Base-by-base conservation (phyloP, 2,113 vertebrate species). In the Engraulis encrasicolus region DNA sequence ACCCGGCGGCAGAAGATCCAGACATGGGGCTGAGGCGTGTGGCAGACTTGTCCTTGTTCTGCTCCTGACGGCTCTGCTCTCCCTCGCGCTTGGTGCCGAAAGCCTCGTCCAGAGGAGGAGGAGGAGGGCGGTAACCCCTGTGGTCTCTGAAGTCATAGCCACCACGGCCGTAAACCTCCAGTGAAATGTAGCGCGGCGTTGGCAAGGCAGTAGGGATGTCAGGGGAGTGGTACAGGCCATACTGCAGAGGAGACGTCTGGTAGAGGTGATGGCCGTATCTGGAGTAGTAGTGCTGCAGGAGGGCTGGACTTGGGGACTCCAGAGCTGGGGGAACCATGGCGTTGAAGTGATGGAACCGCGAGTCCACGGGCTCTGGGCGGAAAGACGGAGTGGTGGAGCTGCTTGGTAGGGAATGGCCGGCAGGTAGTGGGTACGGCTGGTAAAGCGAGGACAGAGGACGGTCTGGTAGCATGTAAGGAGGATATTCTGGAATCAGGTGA, bases 21-120 rank as follows among this genome's bases (percentile, higher is more conserved):
- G 95, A 96, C 0, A 96, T 95, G 0, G 98, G 98, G 86, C 98
- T 99, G 91, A 96, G 95, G 82, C 97, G 96, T 38, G 94, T 95
- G 2, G 1, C 34, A 15, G 93, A 93, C 49, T 95, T 91, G 78
- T 97, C 86, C 0, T 88, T 85, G 58, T 87, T 54, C 88, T 87
- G 27, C 88, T 88, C 78, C 90, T 83, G 84, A 85, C 91, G 83
- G 74, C 87, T 78, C 94, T 95, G 66, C 92, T 92, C 12, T 93
- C 92, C 81, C 4, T 36, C 66, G 17, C 12, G 12, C 66, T 74
- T 17, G 27, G 66, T 31, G 2, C 11, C 27, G 15, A 17, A 74
- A 3, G 91, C 86, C 18, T 90, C 93, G 27, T 92, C 87, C 84
- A 80, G 88, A 31, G 81, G 88, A 89, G 92, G 40, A 91, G 87